Percentiles rank a stretch among this genome's conserved stretches.
These are phyloP conservation scores for Rhinichthys klamathensis DNA, from an alignment of 2,113 vertebrate genomes.

Conservation along the genomic window DNA sequence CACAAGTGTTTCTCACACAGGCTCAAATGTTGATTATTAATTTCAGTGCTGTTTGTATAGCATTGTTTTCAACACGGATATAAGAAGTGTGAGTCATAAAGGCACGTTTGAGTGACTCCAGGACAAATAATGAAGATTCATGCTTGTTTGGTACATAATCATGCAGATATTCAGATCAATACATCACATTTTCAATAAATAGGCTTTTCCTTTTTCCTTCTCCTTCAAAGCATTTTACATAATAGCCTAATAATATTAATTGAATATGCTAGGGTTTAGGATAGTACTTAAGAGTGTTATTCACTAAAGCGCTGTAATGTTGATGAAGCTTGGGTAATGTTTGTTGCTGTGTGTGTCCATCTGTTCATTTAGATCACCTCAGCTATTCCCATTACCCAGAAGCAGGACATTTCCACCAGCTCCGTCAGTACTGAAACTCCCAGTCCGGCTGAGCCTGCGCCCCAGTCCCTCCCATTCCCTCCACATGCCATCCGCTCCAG, in stretches of 20 bases:
- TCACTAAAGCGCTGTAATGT: background rate
- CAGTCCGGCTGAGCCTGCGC: conserved; percentile 72
- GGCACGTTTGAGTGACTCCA: background rate
- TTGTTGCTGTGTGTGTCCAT: conserved; percentile 33
- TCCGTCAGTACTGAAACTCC: conserved; percentile 81
- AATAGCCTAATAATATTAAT: background rate
- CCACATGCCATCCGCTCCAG: conserved; percentile 76
- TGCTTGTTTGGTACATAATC: background rate
- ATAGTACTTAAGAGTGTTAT: background rate
- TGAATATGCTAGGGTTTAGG: background rate
- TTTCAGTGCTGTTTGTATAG: background rate
- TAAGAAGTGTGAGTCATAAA: background rate
- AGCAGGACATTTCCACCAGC: conserved; percentile 82
- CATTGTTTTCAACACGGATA: background rate
- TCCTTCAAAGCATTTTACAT: background rate
- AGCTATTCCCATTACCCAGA: conserved; percentile 52
- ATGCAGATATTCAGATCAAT: background rate
- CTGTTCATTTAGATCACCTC: conserved; percentile 36
- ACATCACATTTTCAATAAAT: background rate
- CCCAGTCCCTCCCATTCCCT: conserved; percentile 83
- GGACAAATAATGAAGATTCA: background rate
- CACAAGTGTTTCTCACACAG: conserved; percentile 2
- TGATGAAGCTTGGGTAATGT: conserved; percentile 21
- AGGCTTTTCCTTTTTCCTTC: background rate
- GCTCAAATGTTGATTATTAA: background rate